These are phyloP conservation scores for Diplazon laetatorius DNA, from an alignment of 2,888 invertebrate genomes.

Conservation along the genomic window DNA sequence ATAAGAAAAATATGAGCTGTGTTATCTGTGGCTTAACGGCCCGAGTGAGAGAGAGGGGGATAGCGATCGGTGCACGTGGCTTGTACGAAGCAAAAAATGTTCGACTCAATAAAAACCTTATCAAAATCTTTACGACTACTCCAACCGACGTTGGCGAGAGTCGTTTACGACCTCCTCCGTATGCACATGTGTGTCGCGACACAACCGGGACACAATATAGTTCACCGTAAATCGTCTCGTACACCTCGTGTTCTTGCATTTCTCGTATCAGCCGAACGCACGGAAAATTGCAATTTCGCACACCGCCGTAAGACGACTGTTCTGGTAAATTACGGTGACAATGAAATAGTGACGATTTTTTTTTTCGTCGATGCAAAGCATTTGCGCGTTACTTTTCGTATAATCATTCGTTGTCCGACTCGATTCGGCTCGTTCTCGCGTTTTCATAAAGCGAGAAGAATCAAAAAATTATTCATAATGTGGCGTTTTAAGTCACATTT, in stretches of 20 bases:
- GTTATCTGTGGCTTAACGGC: slow-evolving; percentile 47
- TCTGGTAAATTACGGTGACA: background rate
- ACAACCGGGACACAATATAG: background rate
- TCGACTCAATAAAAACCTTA: slow-evolving; percentile 48
- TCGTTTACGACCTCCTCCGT: slow-evolving; percentile 43
- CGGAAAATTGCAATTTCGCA: background rate
- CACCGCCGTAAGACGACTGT: background rate
- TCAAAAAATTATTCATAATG: no score
- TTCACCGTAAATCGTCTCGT: slow-evolving; percentile 36
- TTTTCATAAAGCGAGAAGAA: background rate
- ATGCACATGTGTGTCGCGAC: slow-evolving; percentile 42
- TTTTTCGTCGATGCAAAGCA: no score
- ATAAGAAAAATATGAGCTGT: slow-evolving; percentile 35
- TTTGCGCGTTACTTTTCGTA: no score
- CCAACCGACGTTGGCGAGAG: slow-evolving; percentile 7
- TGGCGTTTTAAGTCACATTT: no score
- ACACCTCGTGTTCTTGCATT: background rate
- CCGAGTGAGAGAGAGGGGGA: no score
- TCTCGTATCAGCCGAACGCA: slow-evolving; percentile 1
- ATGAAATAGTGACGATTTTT: no score
- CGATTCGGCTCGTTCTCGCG: background rate
- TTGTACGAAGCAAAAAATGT: slow-evolving; percentile 22
- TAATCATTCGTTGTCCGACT: no score
- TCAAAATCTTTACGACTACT: slow-evolving; percentile 55
- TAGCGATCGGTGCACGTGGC: slow-evolving; percentile 51